Evolutionary conservation across 2,113 vertebrate species (phyloP), one percentile per base, ranked within the genome.

Genomic region (Vulpes lagopus): DNA sequence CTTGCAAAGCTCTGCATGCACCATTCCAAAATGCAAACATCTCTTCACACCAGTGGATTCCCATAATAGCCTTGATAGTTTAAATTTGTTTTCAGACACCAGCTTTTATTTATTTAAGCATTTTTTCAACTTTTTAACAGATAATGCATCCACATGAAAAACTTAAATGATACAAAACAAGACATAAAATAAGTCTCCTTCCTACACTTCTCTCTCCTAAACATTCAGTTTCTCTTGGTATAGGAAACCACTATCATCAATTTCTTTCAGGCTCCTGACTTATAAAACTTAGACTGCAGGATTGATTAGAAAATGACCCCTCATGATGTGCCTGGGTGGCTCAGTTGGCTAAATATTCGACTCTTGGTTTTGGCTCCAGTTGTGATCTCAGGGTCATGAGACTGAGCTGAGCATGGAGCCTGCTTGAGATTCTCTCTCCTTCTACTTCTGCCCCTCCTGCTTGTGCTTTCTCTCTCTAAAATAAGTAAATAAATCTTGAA

Each of bases 61-160:
- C 55, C 86, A 55, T 12, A 83, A 55, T 12, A 76, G 22, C 15
- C 55, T 65, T 30, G 62, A 23, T 3, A 64, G 62, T 49, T 76
- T 69, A n/a, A 27, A 11, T 53, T 87, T 79, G 27, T 74, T 88
- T 94, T 88, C 30, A 88, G 88, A 92, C 8, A 82, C 2, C 25
- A 86, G 60, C 5, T 95, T 76, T 94, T 95, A 93, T 17, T 92
- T 82, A 89, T 10, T 79, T 65, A 80, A 95, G n/a, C 62, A 49
- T 62, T 74, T 78, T 78, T 76, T 62, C 22, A 76, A 43, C 19
- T 85, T 81, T 32, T 67, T 15, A 96, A 82, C 14, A 71, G 32
- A 86, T 65, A 94, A 89, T 82, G 49, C 2, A 88, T 14, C 35
- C 11, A 74, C 2, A 11, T 80, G 35, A 89, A 71, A 92, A 95